A percentile compares a stretch with the other conserved stretches of the same genome.
These are phyloP conservation scores for Magallana angulata DNA, from an alignment of 1,140 invertebrate species.

Conservation along the genomic window DNA sequence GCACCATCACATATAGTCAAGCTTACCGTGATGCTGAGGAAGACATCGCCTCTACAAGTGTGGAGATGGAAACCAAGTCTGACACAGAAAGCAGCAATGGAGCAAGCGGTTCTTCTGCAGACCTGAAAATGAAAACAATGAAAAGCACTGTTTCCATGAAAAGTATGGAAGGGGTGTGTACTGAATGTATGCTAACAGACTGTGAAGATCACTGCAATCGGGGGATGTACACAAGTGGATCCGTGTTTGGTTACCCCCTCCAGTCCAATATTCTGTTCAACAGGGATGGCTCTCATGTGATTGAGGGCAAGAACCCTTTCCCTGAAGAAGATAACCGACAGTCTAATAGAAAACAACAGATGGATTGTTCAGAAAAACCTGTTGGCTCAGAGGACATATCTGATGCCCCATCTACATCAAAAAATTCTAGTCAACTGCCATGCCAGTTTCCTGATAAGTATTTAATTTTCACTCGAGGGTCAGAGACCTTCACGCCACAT, in stretches of 20 bases:
- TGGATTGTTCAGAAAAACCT: no score
- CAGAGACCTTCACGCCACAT: conserved; percentile 92
- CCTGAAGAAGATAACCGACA: neutral
- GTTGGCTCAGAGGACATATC: no score
- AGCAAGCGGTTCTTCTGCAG: neutral
- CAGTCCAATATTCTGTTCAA: conserved; percentile 48
- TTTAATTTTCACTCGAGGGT: conserved; percentile 92
- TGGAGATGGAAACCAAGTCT: neutral
- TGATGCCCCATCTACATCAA: neutral
- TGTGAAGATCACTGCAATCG: conserved; percentile 45
- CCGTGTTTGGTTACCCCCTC: conserved; percentile 49
- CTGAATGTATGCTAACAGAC: neutral
- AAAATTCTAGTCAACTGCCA: conserved; percentile 21
- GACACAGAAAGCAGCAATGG: neutral
- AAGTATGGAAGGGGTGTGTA: neutral
- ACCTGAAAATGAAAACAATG: conserved; percentile 1
- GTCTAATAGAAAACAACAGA: neutral
- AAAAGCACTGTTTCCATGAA: neutral
- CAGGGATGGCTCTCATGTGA: conserved; percentile 33
- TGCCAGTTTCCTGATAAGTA: conserved; percentile 83
- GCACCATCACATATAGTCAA: conserved; percentile 65
- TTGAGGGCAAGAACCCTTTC: conserved; percentile 41
- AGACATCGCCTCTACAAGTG: neutral
- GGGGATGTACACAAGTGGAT: conserved; percentile 55
- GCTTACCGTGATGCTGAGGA: conserved; percentile 66